Base-by-base conservation (phyloP, 2,888 invertebrate genomes). In the Lithophane ornitopus region DNA sequence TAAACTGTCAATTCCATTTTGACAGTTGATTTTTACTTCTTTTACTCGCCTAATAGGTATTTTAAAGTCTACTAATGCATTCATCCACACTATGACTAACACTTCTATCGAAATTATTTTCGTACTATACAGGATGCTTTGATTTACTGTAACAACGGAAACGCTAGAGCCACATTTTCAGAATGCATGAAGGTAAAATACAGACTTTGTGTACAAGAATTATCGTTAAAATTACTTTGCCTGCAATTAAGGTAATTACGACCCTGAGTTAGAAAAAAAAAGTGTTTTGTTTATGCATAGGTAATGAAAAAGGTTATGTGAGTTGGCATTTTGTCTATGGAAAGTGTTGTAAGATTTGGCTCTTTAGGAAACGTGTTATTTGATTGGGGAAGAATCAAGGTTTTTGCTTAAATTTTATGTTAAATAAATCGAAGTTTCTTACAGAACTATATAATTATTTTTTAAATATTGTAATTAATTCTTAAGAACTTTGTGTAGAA, bases 71-170 rank as follows among this genome's bases (percentile, higher is more conserved):
- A 62, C 34, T 58, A 78, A 46, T 56, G 62, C 70, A n/a, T 68
- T 81, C 12, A 67, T 39, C 34, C 39, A 58, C 77, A n/a, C 52
- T 68, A 67, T 76, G 69, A 85, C 66, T 84, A 81, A 85, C 59
- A 70, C 68, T 78, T 72, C 78, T 71, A 78, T 66, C 56, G 26
- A 82, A 73, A 83, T 81, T 87, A 85, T 86, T 78, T 84, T 84
- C 59, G 82, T 77, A 78, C 67, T 59, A 22, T 39, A 63, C 86
- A 84, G 86, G 85, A 88, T 88, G 86, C 86, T 87, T 76, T 88
- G 87, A 77, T 84, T 84, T 75, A 74, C 58, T 54, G 66, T 54
- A 26, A 66, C 67, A 85, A 79, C 85, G 86, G 86, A 87, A 84
- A 88, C 61, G 76, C 63, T 69, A 67, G 62, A 80, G 59, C 76